phyloP scores from a whole-genome alignment of 1,140 invertebrate species.

The Caenorhabditis briggsae region DNA sequence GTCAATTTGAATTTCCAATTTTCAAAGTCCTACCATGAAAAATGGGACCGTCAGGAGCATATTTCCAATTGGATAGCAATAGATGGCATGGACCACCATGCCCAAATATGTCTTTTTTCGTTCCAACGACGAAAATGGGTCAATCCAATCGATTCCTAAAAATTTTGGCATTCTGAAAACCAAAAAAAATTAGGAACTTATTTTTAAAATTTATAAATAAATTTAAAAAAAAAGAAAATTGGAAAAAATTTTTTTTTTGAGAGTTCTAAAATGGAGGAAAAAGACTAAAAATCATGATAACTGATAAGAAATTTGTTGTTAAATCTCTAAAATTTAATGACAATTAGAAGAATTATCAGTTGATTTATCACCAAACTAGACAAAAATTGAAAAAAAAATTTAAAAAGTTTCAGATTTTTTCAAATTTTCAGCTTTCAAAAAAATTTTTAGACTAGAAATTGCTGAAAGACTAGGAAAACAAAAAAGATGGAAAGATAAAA shows the following conservation, averaged over 20 bases:
- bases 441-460: too few relatives aligned
- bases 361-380: too few relatives aligned
- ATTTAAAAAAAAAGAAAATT: background rate
- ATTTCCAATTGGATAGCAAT: background rate
- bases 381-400: too few relatives aligned
- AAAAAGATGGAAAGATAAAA: too few relatives aligned
- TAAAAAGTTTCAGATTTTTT: too few relatives aligned
- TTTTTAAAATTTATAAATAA: background rate
- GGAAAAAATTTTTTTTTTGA: background rate
- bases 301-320: too few relatives aligned
- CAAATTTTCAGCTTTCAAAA: too few relatives aligned
- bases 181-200: background rate
- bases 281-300: too few relatives aligned
- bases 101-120: background rate
- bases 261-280: too few relatives aligned
- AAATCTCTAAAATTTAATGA: too few relatives aligned
- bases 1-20: background rate
- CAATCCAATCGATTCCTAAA: conserved; percentile 2
- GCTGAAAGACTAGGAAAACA: too few relatives aligned
- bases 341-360: too few relatives aligned
- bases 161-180: background rate
- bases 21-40: background rate
- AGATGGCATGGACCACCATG: background rate
- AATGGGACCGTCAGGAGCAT: background rate
- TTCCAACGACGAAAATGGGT: background rate